Base-by-base conservation (phyloP, 2,113 vertebrate species). In the Gymnocephalus cernua region DNA sequence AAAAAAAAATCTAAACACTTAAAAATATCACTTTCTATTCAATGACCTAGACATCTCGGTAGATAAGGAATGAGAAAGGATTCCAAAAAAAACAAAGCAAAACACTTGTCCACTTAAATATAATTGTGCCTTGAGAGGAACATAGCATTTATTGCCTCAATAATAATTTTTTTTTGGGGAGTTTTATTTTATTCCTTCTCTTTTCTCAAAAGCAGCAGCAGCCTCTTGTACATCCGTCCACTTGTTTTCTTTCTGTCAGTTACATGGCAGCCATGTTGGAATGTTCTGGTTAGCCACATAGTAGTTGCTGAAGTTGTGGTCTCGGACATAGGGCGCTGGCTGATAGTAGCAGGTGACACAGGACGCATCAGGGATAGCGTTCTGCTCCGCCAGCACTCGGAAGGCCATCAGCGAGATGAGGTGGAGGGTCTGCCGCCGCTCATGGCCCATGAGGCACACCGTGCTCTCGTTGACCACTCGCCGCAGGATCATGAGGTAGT, bases 311-410 rank as follows among this genome's bases (percentile, higher is more conserved):
- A 99, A 99, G 96, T 99, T 99, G 70, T 94, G 96, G 41, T 99
- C 97, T 0, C 96, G 96, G 85, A 98, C 97, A 0, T 99, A 99
- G 0, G 98, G 97, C 6, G 98, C 98, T 0, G 98, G 98, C 93
- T 99, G 98, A 88, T 99, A 99, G 86, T 98, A 99, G 69, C 98
- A 99, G 79, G 98, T 99, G 82, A 99, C 97, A 0, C 95, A 99
- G 84, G 96, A 97, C 9, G 97, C 96, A 0, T 96, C 97, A 0
- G 98, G 97, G 87, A 99, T 98, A 92, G 97, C 94, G 56, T 98
- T 99, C 87, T 99, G 98, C 62, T 99, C 97, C 0, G 97, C 98
- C 80, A 99, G 94, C 48, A 99, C 98, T 0, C 95, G 90, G 91
- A 99, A 92, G 0, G 98, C 98, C 59, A 98, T 94, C 62, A 99